Percentiles rank a stretch among this genome's conserved stretches.
These are phyloP conservation scores for Acanthopagrus latus DNA, from an alignment of 2,797 vertebrate genomes.

Conservation along the genomic window DNA sequence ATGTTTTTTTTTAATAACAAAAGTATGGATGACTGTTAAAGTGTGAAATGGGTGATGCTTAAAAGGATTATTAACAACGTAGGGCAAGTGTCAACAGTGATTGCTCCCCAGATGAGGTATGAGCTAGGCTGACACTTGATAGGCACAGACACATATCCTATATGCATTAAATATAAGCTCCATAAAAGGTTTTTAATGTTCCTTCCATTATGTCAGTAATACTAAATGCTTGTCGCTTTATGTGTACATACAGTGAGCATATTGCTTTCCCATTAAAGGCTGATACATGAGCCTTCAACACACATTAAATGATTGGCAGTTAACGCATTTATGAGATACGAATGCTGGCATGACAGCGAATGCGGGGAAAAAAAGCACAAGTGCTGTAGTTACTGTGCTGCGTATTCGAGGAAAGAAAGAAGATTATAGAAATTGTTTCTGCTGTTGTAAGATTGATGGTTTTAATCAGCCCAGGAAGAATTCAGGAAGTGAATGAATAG, in stretches of 20 bases:
- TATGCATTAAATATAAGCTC: slow-evolving; percentile 51
- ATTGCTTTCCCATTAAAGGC: slow-evolving; percentile 38
- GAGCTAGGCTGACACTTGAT: slow-evolving; percentile 23
- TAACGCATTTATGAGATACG: neutral
- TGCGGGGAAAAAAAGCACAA: neutral
- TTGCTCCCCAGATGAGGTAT: slow-evolving; percentile 22
- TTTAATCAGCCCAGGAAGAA: slow-evolving; percentile 1
- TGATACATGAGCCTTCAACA: slow-evolving; percentile 32
- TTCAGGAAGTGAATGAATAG: neutral
- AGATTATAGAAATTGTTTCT: slow-evolving; percentile 9
- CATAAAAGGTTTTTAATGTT: slow-evolving; percentile 55
- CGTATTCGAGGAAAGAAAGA: neutral
- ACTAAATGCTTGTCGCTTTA: slow-evolving; percentile 29
- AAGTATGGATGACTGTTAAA: slow-evolving; percentile 20
- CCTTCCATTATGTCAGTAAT: slow-evolving; percentile 29
- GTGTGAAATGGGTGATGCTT: slow-evolving; percentile 16
- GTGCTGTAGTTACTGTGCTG: neutral
- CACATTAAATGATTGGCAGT: slow-evolving; percentile 25
- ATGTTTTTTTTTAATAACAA: slow-evolving; percentile 5
- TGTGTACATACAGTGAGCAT: slow-evolving; percentile 26
- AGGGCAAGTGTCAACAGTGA: slow-evolving; percentile 48
- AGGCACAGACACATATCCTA: slow-evolving; percentile 23
- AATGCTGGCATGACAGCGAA: neutral
- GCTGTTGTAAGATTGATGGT: neutral
- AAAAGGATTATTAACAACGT: slow-evolving; percentile 37